These are phyloP conservation scores for Lanius ludovicianus DNA, from an alignment of 2,113 vertebrate genomes.

Conservation along the genomic window DNA sequence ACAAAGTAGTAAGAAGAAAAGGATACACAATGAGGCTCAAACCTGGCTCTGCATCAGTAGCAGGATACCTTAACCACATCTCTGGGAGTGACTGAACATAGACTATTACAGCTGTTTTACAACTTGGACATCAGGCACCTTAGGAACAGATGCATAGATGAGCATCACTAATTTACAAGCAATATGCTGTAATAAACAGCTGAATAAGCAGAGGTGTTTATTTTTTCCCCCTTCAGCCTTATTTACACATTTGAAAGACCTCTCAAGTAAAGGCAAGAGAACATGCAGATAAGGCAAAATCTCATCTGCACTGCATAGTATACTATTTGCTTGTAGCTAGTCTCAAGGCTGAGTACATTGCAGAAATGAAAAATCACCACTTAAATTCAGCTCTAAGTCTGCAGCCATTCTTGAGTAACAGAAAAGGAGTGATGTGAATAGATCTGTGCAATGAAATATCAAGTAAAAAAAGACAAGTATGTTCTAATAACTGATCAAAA, in stretches of 20 bases:
- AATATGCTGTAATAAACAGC: slow-evolving; percentile 9
- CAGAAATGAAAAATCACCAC: slow-evolving; percentile 53
- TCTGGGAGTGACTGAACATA: not conserved
- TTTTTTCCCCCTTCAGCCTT: not conserved
- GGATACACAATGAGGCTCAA: not conserved
- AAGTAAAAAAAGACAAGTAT: not conserved
- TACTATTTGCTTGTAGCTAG: not conserved
- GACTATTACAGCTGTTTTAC: not conserved
- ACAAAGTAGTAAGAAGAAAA: not conserved
- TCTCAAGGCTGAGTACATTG: not conserved
- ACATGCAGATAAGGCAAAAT: not conserved
- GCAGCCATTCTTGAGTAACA: not conserved
- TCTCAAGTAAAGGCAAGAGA: not conserved
- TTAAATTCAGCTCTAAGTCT: not conserved
- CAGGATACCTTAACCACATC: not conserved
- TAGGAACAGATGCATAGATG: not conserved
- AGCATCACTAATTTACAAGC: not conserved
- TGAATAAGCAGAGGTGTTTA: not conserved
- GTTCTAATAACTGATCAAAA: not conserved
- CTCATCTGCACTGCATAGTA: not conserved
- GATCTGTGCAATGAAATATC: not conserved
- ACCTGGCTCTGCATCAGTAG: not conserved
- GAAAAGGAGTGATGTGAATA: not conserved
- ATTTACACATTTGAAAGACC: slow-evolving; percentile 6
- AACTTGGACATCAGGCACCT: not conserved